Conservation (phyloP, 2,888 invertebrate species). For the Nemurella pictetii region DNA sequence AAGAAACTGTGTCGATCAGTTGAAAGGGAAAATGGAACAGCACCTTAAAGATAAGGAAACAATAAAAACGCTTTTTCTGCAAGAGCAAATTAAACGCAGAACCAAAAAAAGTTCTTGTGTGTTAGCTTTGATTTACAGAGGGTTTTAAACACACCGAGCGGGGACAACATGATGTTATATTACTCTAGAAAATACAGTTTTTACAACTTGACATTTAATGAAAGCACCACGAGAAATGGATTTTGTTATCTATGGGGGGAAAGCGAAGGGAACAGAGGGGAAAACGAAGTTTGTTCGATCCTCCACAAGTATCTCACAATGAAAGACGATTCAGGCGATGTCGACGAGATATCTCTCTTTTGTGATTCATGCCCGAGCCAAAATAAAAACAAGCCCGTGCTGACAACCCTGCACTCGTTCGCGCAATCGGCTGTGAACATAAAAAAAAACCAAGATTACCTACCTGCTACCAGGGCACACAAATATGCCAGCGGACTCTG, state of each 20-base stretch:
- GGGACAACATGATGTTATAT: slow-evolving; percentile 44
- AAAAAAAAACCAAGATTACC: slow-evolving; percentile 46
- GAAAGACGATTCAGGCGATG: neutral
- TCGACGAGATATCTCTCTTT: slow-evolving; percentile 41
- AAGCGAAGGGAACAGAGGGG: slow-evolving; percentile 46
- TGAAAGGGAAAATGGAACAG: too few relatives aligned
- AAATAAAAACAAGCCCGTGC: slow-evolving; percentile 45
- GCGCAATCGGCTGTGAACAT: slow-evolving; percentile 40
- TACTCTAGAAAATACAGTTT: slow-evolving; percentile 44
- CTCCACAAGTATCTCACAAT: slow-evolving; percentile 28
- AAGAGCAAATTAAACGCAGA: neutral
- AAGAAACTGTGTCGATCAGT: too few relatives aligned
- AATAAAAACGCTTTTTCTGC: slow-evolving; percentile 12
- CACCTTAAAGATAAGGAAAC: slow-evolving; percentile 37
- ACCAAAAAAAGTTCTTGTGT: neutral
- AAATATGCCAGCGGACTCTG: slow-evolving; percentile 47
- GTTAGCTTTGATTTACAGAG: slow-evolving; percentile 45
- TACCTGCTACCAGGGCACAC: slow-evolving; percentile 47
- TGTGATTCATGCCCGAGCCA: slow-evolving; percentile 45
- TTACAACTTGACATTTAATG: slow-evolving; percentile 44
- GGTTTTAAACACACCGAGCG: slow-evolving; percentile 45
- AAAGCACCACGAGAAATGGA: slow-evolving; percentile 42
- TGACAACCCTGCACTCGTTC: slow-evolving; percentile 41
- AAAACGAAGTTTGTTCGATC: slow-evolving; percentile 45
- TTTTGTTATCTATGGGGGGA: slow-evolving; percentile 45